phyloP scores from a whole-genome alignment of 2,888 invertebrate species.

The Pammene aurita region DNA sequence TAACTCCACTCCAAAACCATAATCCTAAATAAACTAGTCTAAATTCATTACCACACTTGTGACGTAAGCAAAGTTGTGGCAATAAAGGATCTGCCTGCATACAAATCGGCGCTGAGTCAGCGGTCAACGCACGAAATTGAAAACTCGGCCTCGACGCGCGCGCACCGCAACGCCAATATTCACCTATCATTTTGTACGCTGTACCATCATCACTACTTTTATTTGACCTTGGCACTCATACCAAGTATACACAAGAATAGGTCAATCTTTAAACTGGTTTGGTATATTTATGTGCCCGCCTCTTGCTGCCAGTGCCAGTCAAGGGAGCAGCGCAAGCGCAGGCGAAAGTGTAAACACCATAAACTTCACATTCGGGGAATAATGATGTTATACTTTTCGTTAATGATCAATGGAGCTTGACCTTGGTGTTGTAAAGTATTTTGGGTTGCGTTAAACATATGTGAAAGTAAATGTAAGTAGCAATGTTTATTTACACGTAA shows the following conservation, averaged over 20 bases:
- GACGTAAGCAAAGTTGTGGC: background rate
- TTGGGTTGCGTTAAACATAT: background rate
- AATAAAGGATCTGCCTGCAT: slow-evolving; percentile 1
- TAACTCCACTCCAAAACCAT: background rate
- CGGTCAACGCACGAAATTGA: slow-evolving; percentile 24
- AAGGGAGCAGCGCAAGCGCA: background rate
- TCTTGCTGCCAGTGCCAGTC: background rate
- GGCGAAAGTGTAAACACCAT: slow-evolving; percentile 29
- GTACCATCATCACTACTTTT: background rate
- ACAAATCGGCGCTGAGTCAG: slow-evolving; percentile 16
- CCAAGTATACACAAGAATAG: background rate
- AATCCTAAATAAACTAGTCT: background rate
- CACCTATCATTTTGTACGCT: background rate
- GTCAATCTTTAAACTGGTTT: background rate
- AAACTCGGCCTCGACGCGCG: slow-evolving; percentile 5
- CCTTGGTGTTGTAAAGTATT: background rate
- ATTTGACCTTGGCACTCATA: background rate
- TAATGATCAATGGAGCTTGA: background rate
- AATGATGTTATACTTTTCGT: slow-evolving; percentile 12
- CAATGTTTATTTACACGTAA: background rate
- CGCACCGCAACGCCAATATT: background rate
- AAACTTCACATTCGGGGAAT: slow-evolving; percentile 17
- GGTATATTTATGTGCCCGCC: background rate
- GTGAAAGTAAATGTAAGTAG: background rate
- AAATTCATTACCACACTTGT: background rate